These are phyloP conservation scores for Zaprionus davidi DNA, from an alignment of 1,140 invertebrate species.

Conservation along the genomic window DNA sequence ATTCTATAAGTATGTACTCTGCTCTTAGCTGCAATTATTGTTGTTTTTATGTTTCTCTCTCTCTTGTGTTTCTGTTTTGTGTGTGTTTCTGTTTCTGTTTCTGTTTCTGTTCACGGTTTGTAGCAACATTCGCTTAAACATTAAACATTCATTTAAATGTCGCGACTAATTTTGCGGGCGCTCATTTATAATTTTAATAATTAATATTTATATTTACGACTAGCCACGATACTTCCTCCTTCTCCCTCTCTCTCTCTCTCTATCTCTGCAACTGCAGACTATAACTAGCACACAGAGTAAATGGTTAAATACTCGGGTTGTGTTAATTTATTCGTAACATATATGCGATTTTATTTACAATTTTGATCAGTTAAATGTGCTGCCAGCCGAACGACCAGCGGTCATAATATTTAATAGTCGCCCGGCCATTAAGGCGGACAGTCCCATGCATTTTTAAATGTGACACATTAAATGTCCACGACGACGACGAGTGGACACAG, in stretches of 20 bases:
- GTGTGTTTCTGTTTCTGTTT: constrained; percentile 5
- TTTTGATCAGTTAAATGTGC: constrained; percentile 73
- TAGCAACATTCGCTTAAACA: constrained; percentile 72
- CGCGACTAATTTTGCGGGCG: constrained; percentile 74
- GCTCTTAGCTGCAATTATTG: constrained; percentile 44
- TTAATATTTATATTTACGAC: constrained; percentile 56
- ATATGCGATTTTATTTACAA: constrained; percentile 74
- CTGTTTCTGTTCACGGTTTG: constrained; percentile 17
- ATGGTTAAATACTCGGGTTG: constrained; percentile 52
- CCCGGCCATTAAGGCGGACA: constrained; percentile 52
- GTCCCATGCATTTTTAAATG: constrained; percentile 74
- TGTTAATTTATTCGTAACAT: constrained; percentile 67
- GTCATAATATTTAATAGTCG: constrained; percentile 47
- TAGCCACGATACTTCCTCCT: not conserved
- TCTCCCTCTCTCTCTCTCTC: not conserved
- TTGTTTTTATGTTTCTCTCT: not conserved
- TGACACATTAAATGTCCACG: constrained; percentile 55
- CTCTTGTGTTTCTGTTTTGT: constrained; percentile 8
- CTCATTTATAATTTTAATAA: constrained; percentile 67
- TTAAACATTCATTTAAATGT: constrained; percentile 82
- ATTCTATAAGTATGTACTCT: constrained; percentile 22
- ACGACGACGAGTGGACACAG: not conserved
- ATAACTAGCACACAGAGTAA: constrained; percentile 12
- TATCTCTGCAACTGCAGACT: not conserved
- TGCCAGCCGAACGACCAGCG: constrained; percentile 1